Conservation (phyloP, 2,113 vertebrate genomes). For the Ceyx cyanopectus region DNA sequence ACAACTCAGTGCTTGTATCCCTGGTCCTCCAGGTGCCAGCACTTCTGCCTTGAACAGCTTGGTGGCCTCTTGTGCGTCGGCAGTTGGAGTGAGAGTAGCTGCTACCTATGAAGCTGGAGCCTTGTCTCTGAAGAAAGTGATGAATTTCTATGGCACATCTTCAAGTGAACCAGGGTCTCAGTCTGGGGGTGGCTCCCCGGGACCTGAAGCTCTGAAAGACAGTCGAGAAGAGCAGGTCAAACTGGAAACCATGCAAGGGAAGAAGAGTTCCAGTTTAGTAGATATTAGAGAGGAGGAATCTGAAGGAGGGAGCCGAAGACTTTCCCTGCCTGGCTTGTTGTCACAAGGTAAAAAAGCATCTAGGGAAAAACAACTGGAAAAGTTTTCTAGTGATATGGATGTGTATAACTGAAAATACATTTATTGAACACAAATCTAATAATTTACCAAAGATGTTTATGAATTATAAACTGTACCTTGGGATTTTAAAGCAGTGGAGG, state of each 20-base stretch:
- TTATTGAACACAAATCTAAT: background rate
- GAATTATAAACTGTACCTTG: background rate
- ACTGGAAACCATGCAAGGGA: constrained; percentile 89
- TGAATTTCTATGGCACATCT: constrained; percentile 87
- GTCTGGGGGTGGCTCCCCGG: constrained; percentile 15
- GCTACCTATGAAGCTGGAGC: constrained; percentile 94
- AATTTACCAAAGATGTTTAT: background rate
- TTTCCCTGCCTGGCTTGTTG: constrained; percentile 94
- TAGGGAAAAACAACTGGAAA: background rate
- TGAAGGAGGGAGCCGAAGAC: constrained; percentile 88
- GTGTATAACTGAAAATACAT: background rate
- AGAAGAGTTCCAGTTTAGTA: constrained; percentile 96
- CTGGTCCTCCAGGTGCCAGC: constrained; percentile 75
- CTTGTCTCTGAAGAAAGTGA: constrained; percentile 93
- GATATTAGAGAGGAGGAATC: constrained; percentile 95
- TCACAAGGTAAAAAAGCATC: constrained; percentile 89
- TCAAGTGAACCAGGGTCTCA: constrained; percentile 53
- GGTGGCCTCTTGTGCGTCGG: constrained; percentile 93
- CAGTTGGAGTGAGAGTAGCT: constrained; percentile 91
- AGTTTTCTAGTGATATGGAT: background rate
- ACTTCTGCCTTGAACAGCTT: constrained; percentile 90
- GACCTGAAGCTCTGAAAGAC: constrained; percentile 75
- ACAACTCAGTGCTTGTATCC: constrained; percentile 63
- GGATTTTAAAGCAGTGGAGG: background rate
- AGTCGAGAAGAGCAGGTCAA: constrained; percentile 85